Evolutionary conservation across 2,888 invertebrate species (phyloP).

Genomic region (Caenorhabditis sp.): DNA sequence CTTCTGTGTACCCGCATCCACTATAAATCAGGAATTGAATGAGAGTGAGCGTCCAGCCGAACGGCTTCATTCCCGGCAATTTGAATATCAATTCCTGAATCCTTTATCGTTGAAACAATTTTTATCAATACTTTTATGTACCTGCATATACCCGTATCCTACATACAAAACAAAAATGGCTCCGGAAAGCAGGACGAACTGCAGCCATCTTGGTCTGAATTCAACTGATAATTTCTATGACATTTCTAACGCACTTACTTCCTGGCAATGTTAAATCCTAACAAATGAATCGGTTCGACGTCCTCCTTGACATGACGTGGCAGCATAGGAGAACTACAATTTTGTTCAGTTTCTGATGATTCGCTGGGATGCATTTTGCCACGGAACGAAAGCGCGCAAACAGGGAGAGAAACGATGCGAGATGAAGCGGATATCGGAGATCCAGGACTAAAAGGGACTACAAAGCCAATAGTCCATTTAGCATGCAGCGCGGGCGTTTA

Average conservation of each 20-base stretch:
- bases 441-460: slow-evolving; percentile 7
- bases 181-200: slow-evolving; percentile 84
- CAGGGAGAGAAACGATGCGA: background rate
- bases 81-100: slow-evolving; percentile 90
- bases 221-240: background rate
- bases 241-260: slow-evolving; percentile 45
- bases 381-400: slow-evolving; percentile 26
- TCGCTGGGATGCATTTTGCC: background rate
- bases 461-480: too few species aligned
- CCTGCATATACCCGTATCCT: slow-evolving; percentile 87
- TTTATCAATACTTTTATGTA: slow-evolving; percentile 6
- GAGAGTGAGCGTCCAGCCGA: slow-evolving; percentile 92
- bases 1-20: slow-evolving; percentile 87
- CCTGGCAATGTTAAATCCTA: slow-evolving; percentile 70
- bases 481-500: background rate
- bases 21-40: slow-evolving; percentile 92
- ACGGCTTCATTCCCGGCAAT: slow-evolving; percentile 89
- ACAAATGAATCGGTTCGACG: slow-evolving; percentile 60
- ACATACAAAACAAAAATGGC: slow-evolving; percentile 91
- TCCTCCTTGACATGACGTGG: slow-evolving; percentile 50
- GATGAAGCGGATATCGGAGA: slow-evolving; percentile 26
- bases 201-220: slow-evolving; percentile 71
- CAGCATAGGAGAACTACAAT: slow-evolving; percentile 43
- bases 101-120: background rate
- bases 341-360: slow-evolving; percentile 15